Percentiles rank a stretch among this genome's conserved stretches.
Conservation (phyloP, 2,888 invertebrate species). For the Meta bourneti region DNA sequence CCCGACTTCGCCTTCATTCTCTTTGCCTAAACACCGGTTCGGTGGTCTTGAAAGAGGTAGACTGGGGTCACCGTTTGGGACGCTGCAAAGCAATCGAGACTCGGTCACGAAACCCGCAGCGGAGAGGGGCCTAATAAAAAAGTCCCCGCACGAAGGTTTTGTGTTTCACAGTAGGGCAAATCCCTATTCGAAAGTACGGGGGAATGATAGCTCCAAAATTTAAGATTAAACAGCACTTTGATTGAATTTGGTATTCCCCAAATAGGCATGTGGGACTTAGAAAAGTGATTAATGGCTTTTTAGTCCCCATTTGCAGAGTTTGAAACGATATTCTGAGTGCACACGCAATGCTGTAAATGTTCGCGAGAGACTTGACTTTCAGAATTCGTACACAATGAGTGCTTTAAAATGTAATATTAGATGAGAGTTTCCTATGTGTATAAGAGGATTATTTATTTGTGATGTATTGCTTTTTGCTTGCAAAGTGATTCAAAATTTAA, state of each 20-base stretch:
- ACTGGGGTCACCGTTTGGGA: conserved; percentile 8
- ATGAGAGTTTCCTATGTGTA: too few relatives aligned
- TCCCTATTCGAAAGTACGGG: conserved; percentile 15
- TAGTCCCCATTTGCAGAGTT: neutral
- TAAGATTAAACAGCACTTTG: conserved; percentile 8
- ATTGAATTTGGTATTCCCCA: neutral
- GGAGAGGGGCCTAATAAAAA: conserved; percentile 26
- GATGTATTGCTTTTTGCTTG: too few relatives aligned
- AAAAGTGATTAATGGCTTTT: conserved; percentile 13
- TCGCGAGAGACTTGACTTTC: neutral
- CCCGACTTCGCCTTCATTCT: conserved; percentile 20
- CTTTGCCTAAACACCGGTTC: conserved; percentile 71
- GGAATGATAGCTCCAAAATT: neutral
- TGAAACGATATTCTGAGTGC: neutral
- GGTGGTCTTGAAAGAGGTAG: conserved; percentile 35
- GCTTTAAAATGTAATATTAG: too few relatives aligned
- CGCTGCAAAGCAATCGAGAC: conserved; percentile 31
- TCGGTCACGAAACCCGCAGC: conserved; percentile 50
- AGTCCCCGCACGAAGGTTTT: conserved; percentile 20
- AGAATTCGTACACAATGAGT: too few relatives aligned
- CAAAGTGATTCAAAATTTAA: too few relatives aligned
- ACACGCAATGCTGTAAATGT: neutral
- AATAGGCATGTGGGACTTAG: conserved; percentile 13
- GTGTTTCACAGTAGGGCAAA: conserved; percentile 31
- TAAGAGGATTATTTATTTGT: too few relatives aligned